Percentiles rank a stretch among this genome's conserved stretches.
phyloP scores from a whole-genome alignment of 2,888 invertebrate species.

The Marronus borbonicus region DNA sequence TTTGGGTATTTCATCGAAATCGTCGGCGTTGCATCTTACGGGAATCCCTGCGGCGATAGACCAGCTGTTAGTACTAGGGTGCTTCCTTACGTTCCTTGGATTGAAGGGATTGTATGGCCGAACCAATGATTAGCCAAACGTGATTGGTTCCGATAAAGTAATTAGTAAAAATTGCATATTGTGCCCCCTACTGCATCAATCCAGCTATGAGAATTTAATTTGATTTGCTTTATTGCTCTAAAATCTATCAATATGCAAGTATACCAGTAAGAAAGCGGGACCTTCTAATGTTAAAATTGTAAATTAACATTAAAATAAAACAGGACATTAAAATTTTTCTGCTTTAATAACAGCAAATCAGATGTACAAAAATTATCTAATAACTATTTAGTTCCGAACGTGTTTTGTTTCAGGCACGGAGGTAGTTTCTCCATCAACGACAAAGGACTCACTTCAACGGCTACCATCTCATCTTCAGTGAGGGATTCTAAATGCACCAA shows the following conservation, averaged over 20 bases:
- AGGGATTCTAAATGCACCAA: constrained; percentile 82
- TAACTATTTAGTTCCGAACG: constrained; percentile 73
- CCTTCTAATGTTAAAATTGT: no score
- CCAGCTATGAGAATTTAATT: no score
- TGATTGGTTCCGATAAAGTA: not conserved
- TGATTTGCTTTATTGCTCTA: no score
- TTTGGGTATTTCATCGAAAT: constrained; percentile 24
- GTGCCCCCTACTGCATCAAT: not conserved
- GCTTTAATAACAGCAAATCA: not conserved
- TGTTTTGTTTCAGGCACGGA: constrained; percentile 78
- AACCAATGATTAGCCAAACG: not conserved
- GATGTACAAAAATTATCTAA: not conserved
- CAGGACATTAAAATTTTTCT: no score
- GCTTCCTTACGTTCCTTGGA: constrained; percentile 34
- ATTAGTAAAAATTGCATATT: not conserved
- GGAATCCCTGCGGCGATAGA: constrained; percentile 7
- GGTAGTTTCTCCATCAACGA: constrained; percentile 82
- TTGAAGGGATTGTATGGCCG: constrained; percentile 35
- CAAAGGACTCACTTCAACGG: constrained; percentile 83
- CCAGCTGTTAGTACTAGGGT: constrained; percentile 36
- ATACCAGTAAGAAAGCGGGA: no score
- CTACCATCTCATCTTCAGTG: constrained; percentile 80
- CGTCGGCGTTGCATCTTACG: constrained; percentile 23
- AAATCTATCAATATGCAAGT: no score
- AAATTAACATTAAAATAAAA: no score